Evolutionary conservation across 2,888 invertebrate genomes (phyloP).

Genomic region (Pachycephus smyrnensis): DNA sequence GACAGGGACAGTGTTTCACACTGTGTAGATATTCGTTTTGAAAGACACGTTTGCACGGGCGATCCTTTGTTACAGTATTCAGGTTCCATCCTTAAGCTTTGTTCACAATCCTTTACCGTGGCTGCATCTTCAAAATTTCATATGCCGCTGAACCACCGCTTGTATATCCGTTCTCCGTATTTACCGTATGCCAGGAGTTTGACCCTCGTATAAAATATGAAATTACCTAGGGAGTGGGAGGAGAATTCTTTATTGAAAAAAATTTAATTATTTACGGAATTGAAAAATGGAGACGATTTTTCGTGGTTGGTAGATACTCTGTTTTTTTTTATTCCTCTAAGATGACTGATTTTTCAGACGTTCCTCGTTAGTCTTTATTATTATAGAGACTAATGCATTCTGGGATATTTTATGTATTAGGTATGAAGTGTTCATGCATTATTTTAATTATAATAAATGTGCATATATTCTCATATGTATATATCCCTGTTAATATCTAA

Average conservation of each 20-base stretch:
- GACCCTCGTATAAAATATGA: not conserved
- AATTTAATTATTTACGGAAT: not conserved
- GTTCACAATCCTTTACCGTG: constrained; percentile 22
- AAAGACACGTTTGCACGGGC: constrained; percentile 28
- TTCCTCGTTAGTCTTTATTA: not conserved
- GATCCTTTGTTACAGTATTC: constrained; percentile 21
- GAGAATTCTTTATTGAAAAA: not conserved
- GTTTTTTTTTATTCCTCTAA: not conserved
- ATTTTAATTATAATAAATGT: not conserved
- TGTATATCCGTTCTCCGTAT: not conserved
- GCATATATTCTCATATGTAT: not conserved
- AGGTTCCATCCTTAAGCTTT: constrained; percentile 23
- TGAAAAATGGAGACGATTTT: not conserved
- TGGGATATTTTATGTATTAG: not conserved
- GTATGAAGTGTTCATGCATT: not conserved
- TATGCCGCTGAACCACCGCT: not conserved
- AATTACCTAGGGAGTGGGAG: not conserved
- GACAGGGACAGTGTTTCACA: constrained; percentile 13
- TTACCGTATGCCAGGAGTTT: not conserved
- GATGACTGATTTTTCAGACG: not conserved
- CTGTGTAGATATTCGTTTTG: constrained; percentile 25
- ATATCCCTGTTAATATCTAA: constrained; percentile 22
- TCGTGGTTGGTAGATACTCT: not conserved
- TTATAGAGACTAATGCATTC: not conserved
- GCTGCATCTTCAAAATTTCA: not conserved